Evolutionary conservation across 2,113 vertebrate species (phyloP).

Genomic region (Cebus imitator): DNA sequence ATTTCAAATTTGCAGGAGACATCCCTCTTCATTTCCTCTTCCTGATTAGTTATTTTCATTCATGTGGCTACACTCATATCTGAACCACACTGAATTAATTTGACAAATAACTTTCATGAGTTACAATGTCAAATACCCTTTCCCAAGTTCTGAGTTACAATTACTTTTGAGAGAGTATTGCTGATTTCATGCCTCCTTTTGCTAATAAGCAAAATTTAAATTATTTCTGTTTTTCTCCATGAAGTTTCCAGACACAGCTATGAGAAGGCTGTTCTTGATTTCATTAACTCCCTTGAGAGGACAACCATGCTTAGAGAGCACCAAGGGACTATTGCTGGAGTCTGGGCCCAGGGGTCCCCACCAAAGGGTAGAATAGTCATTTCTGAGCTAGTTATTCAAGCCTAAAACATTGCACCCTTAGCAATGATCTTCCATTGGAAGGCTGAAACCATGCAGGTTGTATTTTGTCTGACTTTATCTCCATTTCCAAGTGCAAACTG

Average conservation of each 20-base stretch:
- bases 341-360: background rate
- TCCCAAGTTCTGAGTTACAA: background rate
- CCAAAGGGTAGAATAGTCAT: background rate
- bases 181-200: conserved; percentile 10
- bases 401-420: background rate
- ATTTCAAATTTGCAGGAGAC: background rate
- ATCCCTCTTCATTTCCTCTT: background rate
- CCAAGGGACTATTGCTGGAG: background rate
- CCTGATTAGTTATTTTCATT: background rate
- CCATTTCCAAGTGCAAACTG: background rate
- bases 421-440: background rate
- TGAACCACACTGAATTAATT: conserved; percentile 22
- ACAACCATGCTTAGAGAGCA: background rate
- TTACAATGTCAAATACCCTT: background rate
- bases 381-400: background rate
- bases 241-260: background rate
- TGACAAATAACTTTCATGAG: conserved; percentile 3
- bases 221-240: background rate
- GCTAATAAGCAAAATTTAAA: background rate
- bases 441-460: background rate
- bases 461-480: background rate
- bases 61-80: background rate
- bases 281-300: background rate
- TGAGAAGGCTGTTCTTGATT: conserved; percentile 14
- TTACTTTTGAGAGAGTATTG: background rate